Evolutionary conservation across 2,113 vertebrate species (phyloP).

Genomic region (Prunella himalayana): DNA sequence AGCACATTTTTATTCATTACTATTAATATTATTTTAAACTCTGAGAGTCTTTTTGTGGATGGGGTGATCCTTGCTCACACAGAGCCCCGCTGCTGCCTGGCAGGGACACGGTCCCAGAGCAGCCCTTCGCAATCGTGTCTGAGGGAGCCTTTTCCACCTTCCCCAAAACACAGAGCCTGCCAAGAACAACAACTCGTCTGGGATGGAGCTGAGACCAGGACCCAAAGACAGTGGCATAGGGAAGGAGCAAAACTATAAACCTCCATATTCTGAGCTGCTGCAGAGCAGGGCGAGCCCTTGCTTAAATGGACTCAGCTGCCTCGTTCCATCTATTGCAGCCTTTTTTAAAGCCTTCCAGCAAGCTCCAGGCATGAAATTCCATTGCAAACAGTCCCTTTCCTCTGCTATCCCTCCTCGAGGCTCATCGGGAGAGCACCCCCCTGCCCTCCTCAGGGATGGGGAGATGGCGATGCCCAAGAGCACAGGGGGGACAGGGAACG

Average conservation of each 20-base stretch:
- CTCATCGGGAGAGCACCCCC: not conserved
- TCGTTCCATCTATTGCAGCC: not conserved
- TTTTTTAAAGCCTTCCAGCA: not conserved
- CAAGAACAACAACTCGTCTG: not conserved
- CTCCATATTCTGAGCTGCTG: rapidly evolving
- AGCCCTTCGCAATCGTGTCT: rapidly evolving
- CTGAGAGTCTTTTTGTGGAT: rapidly evolving
- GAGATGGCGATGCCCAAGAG: rapidly evolving
- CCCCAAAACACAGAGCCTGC: not conserved
- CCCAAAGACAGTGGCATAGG: rapidly evolving
- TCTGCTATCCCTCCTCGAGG: rapidly evolving
- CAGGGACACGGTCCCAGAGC: not conserved
- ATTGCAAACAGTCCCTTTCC: not conserved
- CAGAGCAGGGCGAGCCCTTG: not conserved
- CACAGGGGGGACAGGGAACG: rapidly evolving
- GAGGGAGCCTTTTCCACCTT: not conserved
- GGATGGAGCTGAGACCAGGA: not conserved
- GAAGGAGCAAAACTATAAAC: not conserved
- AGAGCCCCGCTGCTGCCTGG: not conserved
- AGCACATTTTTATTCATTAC: not conserved
- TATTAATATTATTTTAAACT: not conserved
- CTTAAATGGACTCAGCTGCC: not conserved
- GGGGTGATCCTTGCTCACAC: not conserved
- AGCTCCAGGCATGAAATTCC: not conserved
- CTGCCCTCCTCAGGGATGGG: not conserved